These are phyloP conservation scores for Poliocrania exsul DNA, from an alignment of 2,797 vertebrate genomes.

Conservation along the genomic window DNA sequence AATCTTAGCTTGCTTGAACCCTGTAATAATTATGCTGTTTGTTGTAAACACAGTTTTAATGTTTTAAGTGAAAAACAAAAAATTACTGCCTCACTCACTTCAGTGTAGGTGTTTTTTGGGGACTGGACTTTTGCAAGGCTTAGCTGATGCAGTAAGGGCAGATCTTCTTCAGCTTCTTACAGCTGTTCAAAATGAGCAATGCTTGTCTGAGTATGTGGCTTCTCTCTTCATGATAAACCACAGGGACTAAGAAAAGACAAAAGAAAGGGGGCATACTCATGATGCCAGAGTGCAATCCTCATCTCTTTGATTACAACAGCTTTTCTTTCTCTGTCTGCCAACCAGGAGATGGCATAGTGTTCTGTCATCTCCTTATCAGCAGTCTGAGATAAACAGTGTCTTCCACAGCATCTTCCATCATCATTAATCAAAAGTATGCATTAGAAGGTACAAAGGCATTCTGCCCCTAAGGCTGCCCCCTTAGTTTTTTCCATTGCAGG, in stretches of 20 bases:
- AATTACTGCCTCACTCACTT: not conserved
- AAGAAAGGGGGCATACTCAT: fast-evolving
- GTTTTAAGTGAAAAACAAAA: not conserved
- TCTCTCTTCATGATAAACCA: not conserved
- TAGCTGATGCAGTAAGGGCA: not conserved
- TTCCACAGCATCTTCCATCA: not conserved
- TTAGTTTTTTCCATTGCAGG: not conserved
- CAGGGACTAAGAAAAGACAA: not conserved
- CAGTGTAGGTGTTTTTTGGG: not conserved
- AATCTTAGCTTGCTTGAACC: not conserved
- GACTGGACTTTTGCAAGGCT: not conserved
- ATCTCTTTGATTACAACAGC: not conserved
- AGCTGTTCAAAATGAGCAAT: not conserved
- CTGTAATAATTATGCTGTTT: not conserved
- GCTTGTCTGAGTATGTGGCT: not conserved
- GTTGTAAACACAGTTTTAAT: not conserved
- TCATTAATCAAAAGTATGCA: not conserved
- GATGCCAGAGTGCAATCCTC: not conserved
- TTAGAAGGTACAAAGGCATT: not conserved
- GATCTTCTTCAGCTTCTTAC: not conserved
- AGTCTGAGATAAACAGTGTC: not conserved
- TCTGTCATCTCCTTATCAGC: not conserved
- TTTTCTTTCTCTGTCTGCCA: not conserved
- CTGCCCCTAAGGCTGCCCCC: not conserved
- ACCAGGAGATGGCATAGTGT: not conserved